Conservation (phyloP, 2,888 invertebrate species). For the Orthosia incerta region DNA sequence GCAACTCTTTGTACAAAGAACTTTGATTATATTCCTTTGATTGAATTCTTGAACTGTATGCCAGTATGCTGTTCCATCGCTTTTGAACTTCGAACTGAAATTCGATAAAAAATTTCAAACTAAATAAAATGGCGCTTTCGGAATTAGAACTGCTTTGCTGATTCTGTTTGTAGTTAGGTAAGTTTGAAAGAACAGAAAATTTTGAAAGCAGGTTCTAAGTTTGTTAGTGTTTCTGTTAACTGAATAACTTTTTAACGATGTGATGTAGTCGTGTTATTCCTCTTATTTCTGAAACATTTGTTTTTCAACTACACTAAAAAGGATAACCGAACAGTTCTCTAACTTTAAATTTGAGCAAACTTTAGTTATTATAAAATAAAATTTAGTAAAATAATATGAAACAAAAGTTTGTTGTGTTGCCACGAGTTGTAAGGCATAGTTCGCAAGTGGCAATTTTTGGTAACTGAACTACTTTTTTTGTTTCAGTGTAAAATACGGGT, state of each 20-base stretch:
- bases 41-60: conserved; percentile 24
- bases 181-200: conserved; percentile 27
- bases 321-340: too few species aligned
- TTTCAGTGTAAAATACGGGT: not conserved
- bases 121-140: conserved; percentile 22
- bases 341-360: too few species aligned
- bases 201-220: conserved; percentile 6
- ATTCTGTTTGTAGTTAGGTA: conserved; percentile 19
- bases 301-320: too few species aligned
- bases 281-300: too few species aligned
- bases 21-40: conserved; percentile 26
- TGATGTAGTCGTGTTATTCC: not conserved
- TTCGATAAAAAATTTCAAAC: conserved; percentile 39
- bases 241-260: conserved; percentile 7
- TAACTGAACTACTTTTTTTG: too few species aligned
- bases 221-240: not conserved
- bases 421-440: too few species aligned
- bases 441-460: too few species aligned
- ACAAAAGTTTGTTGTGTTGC: too few species aligned
- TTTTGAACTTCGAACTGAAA: conserved; percentile 25
- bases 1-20: conserved; percentile 20
- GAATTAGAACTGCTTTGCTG: conserved; percentile 24
- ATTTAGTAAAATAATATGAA: too few species aligned
- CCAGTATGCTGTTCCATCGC: conserved; percentile 11
- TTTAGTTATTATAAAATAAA: too few species aligned